These are phyloP conservation scores for Drosophila kanekoi DNA, from an alignment of 2,888 invertebrate species.

Conservation along the genomic window DNA sequence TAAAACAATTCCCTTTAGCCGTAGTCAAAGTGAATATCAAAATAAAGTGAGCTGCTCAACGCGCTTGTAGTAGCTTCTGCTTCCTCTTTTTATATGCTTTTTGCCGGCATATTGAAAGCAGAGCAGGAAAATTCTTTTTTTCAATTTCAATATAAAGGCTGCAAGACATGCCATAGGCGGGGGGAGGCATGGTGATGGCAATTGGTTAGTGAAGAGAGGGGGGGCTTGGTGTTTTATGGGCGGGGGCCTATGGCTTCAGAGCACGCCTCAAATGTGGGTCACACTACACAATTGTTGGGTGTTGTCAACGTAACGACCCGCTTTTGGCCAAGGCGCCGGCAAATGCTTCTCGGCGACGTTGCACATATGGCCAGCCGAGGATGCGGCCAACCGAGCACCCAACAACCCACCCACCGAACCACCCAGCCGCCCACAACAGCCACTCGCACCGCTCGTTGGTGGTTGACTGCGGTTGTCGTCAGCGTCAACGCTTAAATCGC, in stretches of 20 bases:
- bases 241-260: constrained; percentile 46
- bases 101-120: constrained; percentile 44
- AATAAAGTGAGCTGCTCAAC: constrained; percentile 21
- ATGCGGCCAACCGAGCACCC: constrained; percentile 14
- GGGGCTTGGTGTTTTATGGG: not conserved
- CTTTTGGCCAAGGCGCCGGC: constrained; percentile 70
- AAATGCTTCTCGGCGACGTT: constrained; percentile 15
- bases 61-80: not conserved
- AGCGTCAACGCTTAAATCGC: constrained; percentile 53
- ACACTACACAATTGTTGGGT: constrained; percentile 65
- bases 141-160: constrained; percentile 74
- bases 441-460: constrained; percentile 1
- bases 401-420: not conserved
- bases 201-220: not conserved
- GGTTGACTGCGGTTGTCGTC: constrained; percentile 44
- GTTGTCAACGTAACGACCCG: constrained; percentile 80
- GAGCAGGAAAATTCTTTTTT: constrained; percentile 45
- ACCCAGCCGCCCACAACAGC: not conserved
- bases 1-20: not conserved
- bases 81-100: not conserved
- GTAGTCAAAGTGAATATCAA: constrained; percentile 11
- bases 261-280: constrained; percentile 76
- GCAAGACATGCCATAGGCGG: constrained; percentile 60
- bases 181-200: constrained; percentile 14
- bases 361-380: constrained; percentile 59